These are phyloP conservation scores for Clarias platycephalus DNA, from an alignment of 2,797 vertebrate species.

Conservation along the genomic window DNA sequence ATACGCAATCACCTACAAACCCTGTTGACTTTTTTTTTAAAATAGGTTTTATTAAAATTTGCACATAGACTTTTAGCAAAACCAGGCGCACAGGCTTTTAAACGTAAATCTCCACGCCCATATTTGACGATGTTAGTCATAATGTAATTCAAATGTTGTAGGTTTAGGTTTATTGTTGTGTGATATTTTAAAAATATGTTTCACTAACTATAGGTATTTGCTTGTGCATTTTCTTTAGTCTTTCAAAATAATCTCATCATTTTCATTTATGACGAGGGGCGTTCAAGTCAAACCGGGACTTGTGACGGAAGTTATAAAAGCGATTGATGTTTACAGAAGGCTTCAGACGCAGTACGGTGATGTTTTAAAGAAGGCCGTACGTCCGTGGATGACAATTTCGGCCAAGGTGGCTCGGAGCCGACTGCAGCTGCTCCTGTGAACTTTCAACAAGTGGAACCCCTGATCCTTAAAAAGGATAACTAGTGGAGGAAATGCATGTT, in stretches of 20 bases:
- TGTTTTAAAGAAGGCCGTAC: too few species aligned
- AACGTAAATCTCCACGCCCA: not conserved
- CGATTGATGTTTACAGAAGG: conserved; percentile 24
- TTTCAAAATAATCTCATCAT: too few species aligned
- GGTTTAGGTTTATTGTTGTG: not conserved
- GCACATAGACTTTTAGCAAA: not conserved
- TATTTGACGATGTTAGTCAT: too few species aligned
- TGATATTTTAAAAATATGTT: not conserved
- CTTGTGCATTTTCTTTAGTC: not conserved
- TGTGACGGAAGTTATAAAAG: too few species aligned
- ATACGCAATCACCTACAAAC: not conserved
- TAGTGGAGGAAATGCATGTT: too few species aligned
- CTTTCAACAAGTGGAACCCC: too few species aligned
- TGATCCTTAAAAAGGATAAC: too few species aligned
- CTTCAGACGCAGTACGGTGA: too few species aligned
- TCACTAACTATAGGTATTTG: not conserved
- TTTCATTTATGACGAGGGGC: conserved; percentile 12
- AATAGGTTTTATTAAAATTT: not conserved
- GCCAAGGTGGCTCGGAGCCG: too few species aligned
- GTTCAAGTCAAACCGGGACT: too few species aligned
- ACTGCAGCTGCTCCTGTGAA: too few species aligned
- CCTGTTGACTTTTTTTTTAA: not conserved
- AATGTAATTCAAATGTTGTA: not conserved
- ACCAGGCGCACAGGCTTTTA: not conserved
- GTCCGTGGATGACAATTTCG: too few species aligned